Evolutionary conservation across 2,113 vertebrate species (phyloP).

Genomic region (Lasiurus borealis): DNA sequence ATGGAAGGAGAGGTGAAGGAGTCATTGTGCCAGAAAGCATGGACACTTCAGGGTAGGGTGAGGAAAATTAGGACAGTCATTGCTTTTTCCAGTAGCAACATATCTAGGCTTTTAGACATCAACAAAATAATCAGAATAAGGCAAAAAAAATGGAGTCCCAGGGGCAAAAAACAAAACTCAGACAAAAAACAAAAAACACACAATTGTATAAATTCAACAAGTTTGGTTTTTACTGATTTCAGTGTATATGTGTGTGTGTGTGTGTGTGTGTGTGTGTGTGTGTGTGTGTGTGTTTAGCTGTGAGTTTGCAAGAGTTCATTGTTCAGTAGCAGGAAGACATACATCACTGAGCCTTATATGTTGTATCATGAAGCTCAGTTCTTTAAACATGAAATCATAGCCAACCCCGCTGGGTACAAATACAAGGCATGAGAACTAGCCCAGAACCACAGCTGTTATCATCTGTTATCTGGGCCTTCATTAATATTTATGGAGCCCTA

Average conservation of each 20-base stretch:
- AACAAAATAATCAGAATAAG: conserved; percentile 53
- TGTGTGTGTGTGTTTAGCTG: not conserved
- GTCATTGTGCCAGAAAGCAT: not conserved
- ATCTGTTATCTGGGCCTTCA: conserved; percentile 42
- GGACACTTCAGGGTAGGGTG: not conserved
- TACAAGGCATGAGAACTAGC: conserved; percentile 49
- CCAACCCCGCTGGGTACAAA: not conserved
- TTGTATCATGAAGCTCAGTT: not conserved
- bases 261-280: too few species aligned
- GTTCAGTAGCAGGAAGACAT: conserved; percentile 48
- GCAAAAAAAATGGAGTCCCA: not conserved
- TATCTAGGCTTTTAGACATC: not conserved
- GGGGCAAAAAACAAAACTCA: conserved; percentile 47
- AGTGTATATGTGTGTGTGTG: too few species aligned
- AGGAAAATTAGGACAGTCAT: not conserved
- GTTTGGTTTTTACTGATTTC: conserved; percentile 6
- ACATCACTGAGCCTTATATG: not conserved
- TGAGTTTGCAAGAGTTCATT: conserved; percentile 16
- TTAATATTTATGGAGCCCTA: conserved; percentile 60
- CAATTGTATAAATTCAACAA: conserved; percentile 10
- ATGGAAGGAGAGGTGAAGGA: not conserved
- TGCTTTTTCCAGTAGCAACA: not conserved
- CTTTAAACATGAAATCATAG: conserved; percentile 46
- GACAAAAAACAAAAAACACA: conserved; percentile 14
- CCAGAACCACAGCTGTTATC: not conserved